Evolutionary conservation across 2,888 invertebrate genomes (phyloP), one percentile per base, ranked within the genome.

Genomic region (Drosophila nr. perissopoda): DNA sequence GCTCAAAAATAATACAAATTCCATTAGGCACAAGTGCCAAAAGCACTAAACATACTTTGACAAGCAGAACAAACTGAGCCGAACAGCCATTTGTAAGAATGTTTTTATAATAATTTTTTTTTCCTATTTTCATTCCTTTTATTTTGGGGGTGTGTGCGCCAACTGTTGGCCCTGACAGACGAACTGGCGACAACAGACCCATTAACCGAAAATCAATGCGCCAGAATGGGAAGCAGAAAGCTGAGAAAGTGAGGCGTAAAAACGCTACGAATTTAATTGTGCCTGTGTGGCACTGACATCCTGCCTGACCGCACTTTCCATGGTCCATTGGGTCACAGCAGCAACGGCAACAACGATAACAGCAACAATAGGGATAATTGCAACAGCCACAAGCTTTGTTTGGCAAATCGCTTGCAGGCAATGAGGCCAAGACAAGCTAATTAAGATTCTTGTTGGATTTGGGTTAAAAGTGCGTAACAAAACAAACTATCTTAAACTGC

Each of bases 11-110:
- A 72, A 84, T 76, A 67, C 70, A 83, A 87, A 72, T 73, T 72
- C 80, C 82, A 87, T 87, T 87, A 83, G 77, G 64, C 71, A 73
- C 73, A 87, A 87, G 71, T 87, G 89, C 82, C 87, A 84, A 73
- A 61, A 60, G 69, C 87, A 85, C 82, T 80, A 83, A 78, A 72
- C 72, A 66, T 74, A 69, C 74, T 77, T 80, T 52, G 57, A 57
- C 63, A 51, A 27, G 42, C 29, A 51, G n/a, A 33, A 7, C 36
- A 42, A 38, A 38, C 42, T 16, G 45, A 45, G 8, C 33, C 16
- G 36, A 52, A 29, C 45, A 45, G 25, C 25, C 45, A 45, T 13
- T 38, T 33, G 27, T 13, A 29, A 18, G 42, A 52, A 36, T 58
- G 34, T 45, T 53, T 61, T 61, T 74, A 42, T 57, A 58, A 11